Percentiles rank a stretch among this genome's conserved stretches.
Evolutionary conservation across 2,797 vertebrate species (phyloP).

Genomic region (Streptopelia turtur): DNA sequence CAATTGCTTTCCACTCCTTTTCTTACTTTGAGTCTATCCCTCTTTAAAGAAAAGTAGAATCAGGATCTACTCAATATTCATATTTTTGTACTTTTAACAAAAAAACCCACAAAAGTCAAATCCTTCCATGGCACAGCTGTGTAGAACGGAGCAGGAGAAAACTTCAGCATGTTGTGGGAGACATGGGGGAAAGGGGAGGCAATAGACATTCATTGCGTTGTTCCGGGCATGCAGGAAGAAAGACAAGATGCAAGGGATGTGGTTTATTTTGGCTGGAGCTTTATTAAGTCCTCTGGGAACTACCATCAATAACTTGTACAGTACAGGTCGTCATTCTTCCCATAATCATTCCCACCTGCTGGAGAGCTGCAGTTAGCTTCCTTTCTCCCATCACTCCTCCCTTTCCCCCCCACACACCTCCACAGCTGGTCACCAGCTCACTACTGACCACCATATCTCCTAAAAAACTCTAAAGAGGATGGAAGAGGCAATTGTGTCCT

Average conservation of each 20-base stretch:
- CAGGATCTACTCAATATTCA: background rate
- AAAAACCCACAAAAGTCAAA: background rate
- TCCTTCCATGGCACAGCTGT: background rate
- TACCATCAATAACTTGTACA: conserved; percentile 58
- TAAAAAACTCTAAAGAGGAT: background rate
- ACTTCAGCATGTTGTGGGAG: background rate
- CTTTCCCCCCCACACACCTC: background rate
- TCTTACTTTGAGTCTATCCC: background rate
- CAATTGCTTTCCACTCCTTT: background rate
- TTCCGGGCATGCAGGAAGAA: conserved; percentile 24
- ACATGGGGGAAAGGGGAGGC: background rate
- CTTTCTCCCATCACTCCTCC: background rate
- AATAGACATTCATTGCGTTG: background rate
- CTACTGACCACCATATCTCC: background rate
- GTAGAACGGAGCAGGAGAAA: background rate
- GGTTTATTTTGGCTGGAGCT: conserved; percentile 60
- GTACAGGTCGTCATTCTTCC: conserved; percentile 56
- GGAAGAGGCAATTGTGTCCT: background rate
- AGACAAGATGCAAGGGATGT: conserved; percentile 63
- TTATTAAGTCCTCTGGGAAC: conserved; percentile 61
- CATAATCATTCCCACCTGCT: conserved; percentile 66
- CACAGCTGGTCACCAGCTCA: conserved; percentile 45
- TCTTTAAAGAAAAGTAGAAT: background rate
- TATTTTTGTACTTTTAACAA: background rate
- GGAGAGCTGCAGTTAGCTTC: conserved; percentile 3